Evolutionary conservation across 1,140 invertebrate species (phyloP), one percentile per base, ranked within the genome.

Genomic region (Adoxophyes honmai): DNA sequence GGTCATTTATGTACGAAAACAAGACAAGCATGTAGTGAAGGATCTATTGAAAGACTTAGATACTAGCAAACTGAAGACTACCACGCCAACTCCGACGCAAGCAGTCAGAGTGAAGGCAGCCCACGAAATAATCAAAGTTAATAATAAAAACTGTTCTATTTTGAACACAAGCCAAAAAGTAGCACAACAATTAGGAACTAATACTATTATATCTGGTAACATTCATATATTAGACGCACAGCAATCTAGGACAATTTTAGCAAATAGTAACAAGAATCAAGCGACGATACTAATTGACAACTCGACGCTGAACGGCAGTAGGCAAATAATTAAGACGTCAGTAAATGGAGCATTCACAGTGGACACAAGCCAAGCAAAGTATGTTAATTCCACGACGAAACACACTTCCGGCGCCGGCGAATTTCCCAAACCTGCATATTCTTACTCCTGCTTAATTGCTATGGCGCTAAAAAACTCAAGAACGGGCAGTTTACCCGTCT

Each of bases 391-490:
- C 55, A 78, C 63, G 73, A 91, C 34, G 80, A 91, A 72, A 89
- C 90, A 65, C 80, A 72, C 92, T 60, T 63, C 68, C 57, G 36
- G 57, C n/a, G 52, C 62, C 3, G 94, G 94, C 66, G 91, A 93
- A 0, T 99, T 96, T 78, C 97, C 97, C 0, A 99, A 99, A 89
- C 98, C 98, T 0, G 96, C 97, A 0, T 99, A 98, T 88, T 99
- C 97, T 0, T 99, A 99, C 77, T 98, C 97, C 33, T 99, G 98
- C 90, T 91, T 99, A 57, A 99, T 99, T 75, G 97, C 98, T 1
- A 95, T 99, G 95, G 97, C 98, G 1, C 89, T 99, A 48, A 99
- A 99, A 88, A 99, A 99, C 81, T 98, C 97, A 52, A 92, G 94
- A 67, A 95, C 95, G 54, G 98, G 98, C 44, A 97, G 96, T 71